Conservation (phyloP, 2,888 invertebrate species). For the Napeogenes sylphis region DNA sequence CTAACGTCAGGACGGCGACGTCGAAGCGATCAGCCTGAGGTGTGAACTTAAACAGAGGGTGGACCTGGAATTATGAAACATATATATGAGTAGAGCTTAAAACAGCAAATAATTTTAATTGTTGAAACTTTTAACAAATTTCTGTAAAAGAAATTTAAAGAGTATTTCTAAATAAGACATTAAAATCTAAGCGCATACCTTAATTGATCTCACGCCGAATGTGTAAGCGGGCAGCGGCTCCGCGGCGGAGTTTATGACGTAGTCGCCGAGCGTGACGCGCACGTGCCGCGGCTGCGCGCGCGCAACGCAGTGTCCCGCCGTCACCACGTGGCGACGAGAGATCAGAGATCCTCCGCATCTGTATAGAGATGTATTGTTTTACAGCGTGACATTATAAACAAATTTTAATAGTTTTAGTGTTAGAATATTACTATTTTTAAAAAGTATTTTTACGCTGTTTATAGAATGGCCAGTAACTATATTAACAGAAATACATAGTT, state of each 20-base stretch:
- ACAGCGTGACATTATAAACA: background rate
- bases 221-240: conserved; percentile 95
- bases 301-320: conserved; percentile 96
- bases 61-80: conserved; percentile 63
- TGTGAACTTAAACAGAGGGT: conserved; percentile 90
- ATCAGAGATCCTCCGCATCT: conserved; percentile 95
- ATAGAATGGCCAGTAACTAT: no score
- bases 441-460: no score
- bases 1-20: conserved; percentile 91
- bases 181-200: conserved; percentile 43
- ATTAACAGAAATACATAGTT: no score
- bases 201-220: conserved; percentile 92
- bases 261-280: conserved; percentile 93
- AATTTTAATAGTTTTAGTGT: conserved; percentile 30
- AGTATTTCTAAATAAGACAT: no score
- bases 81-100: conserved; percentile 52
- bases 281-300: conserved; percentile 93
- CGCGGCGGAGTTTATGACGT: conserved; percentile 94
- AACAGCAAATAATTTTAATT: background rate
- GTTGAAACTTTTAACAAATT: no score
- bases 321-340: conserved; percentile 93
- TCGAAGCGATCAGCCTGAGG: conserved; percentile 95
- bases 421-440: background rate
- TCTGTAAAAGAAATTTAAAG: background rate
- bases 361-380: conserved; percentile 36